phyloP scores from a whole-genome alignment of 2,888 invertebrate species.

The Drosophila quinaria region DNA sequence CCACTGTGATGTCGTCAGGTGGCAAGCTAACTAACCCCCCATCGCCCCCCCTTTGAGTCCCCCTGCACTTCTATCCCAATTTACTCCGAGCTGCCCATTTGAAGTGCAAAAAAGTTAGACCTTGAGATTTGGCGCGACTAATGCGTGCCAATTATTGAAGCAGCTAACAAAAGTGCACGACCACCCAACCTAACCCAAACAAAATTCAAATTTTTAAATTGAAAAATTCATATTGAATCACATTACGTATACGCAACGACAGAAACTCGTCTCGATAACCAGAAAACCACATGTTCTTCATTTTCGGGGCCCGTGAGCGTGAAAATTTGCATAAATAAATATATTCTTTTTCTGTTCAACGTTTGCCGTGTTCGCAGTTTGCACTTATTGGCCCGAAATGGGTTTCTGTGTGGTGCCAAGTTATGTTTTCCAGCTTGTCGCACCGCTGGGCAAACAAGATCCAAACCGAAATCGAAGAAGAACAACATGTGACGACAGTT shows the following conservation, averaged over 20 bases:
- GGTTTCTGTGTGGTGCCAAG: slow-evolving; percentile 48
- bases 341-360: slow-evolving; percentile 21
- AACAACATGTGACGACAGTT: slow-evolving; percentile 50
- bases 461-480: slow-evolving; percentile 37
- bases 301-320: slow-evolving; percentile 29
- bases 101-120: slow-evolving; percentile 47
- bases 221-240: slow-evolving; percentile 4
- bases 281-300: slow-evolving; percentile 56
- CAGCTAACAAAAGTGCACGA: slow-evolving; percentile 42
- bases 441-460: slow-evolving; percentile 39
- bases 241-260: slow-evolving; percentile 55
- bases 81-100: neutral
- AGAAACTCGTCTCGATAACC: slow-evolving; percentile 18
- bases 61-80: neutral
- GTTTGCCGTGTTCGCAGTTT: slow-evolving; percentile 17
- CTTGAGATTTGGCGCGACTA: slow-evolving; percentile 62
- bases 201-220: slow-evolving; percentile 8
- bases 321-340: slow-evolving; percentile 76
- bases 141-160: slow-evolving; percentile 60
- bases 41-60: neutral
- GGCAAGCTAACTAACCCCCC: neutral
- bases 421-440: slow-evolving; percentile 71
- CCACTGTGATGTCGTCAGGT: slow-evolving; percentile 32
- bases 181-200: neutral
- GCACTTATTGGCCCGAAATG: slow-evolving; percentile 46